Conservation (phyloP, 2,888 invertebrate genomes). For the Parascotia fuliginaria region DNA sequence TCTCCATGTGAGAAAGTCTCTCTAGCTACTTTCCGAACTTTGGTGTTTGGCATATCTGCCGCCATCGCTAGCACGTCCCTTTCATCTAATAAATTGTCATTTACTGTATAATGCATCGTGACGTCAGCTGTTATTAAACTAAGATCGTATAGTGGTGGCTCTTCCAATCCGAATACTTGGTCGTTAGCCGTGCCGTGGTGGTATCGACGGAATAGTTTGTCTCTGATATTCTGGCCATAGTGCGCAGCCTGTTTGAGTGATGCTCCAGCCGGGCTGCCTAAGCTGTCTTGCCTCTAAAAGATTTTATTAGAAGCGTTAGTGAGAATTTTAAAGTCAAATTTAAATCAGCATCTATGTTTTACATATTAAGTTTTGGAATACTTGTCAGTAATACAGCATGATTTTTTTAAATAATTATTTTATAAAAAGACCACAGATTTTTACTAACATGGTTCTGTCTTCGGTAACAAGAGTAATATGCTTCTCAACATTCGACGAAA, state of each 20-base stretch:
- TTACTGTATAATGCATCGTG: constrained; percentile 65
- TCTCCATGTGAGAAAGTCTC: constrained; percentile 59
- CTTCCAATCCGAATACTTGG: constrained; percentile 47
- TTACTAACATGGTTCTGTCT: too few relatives aligned
- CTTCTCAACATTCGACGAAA: too few relatives aligned
- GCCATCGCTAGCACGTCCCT: constrained; percentile 67
- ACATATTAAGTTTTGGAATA: too few relatives aligned
- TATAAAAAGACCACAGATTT: too few relatives aligned
- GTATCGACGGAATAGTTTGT: constrained; percentile 62
- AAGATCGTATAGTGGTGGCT: constrained; percentile 62
- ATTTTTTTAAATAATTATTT: too few relatives aligned
- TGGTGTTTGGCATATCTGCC: constrained; percentile 56
- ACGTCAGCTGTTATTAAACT: constrained; percentile 54
- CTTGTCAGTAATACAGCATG: too few relatives aligned
- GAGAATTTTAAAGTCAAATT: too few relatives aligned
- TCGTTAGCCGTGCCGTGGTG: constrained; percentile 55
- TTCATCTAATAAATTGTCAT: constrained; percentile 57
- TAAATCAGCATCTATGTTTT: too few relatives aligned
- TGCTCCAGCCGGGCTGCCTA: constrained; percentile 46
- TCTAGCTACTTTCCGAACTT: constrained; percentile 56
- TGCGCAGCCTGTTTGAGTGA: constrained; percentile 69
- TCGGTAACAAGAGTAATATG: too few relatives aligned
- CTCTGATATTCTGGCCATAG: constrained; percentile 70
- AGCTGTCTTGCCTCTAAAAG: constrained; percentile 14
- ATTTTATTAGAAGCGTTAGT: background rate